phyloP scores from a whole-genome alignment of 1,140 invertebrate species.

The Drosophila grimshawi region DNA sequence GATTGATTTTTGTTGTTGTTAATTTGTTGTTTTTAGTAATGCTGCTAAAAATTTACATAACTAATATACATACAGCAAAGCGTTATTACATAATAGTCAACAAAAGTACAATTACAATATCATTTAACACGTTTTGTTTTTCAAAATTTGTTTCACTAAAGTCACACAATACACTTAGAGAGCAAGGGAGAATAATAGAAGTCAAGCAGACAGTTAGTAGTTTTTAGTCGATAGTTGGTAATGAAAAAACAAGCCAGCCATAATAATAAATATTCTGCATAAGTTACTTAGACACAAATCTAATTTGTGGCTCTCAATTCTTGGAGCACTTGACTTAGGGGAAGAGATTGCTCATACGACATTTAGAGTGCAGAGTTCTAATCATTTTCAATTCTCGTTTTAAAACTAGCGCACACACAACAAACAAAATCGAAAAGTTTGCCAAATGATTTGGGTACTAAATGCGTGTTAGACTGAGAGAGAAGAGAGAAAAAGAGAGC shows the following conservation, averaged over 20 bases:
- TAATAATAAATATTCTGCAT: slow-evolving; percentile 14
- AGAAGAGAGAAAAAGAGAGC: slow-evolving; percentile 54
- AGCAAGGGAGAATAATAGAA: slow-evolving; percentile 36
- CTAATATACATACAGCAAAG: slow-evolving; percentile 79
- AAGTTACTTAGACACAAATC: slow-evolving; percentile 65
- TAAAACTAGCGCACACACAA: slow-evolving; percentile 77
- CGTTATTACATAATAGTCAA: slow-evolving; percentile 82
- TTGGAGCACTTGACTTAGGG: slow-evolving; percentile 18
- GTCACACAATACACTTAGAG: slow-evolving; percentile 20
- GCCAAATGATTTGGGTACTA: slow-evolving; percentile 54
- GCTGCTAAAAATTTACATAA: slow-evolving; percentile 75
- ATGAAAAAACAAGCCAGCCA: slow-evolving; percentile 49
- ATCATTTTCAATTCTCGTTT: slow-evolving; percentile 8
- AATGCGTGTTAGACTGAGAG: slow-evolving; percentile 44
- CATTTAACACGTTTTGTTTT: slow-evolving; percentile 50
- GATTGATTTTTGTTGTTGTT: slow-evolving; percentile 42
- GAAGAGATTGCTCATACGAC: slow-evolving; percentile 64
- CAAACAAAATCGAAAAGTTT: slow-evolving; percentile 73
- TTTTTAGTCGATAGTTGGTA: slow-evolving; percentile 10
- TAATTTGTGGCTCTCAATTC: slow-evolving; percentile 27
- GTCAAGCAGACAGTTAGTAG: not conserved
- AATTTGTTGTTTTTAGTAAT: slow-evolving; percentile 28
- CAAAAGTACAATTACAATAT: slow-evolving; percentile 75
- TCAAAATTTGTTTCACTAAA: slow-evolving; percentile 29
- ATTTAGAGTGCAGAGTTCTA: slow-evolving; percentile 43